Conservation (phyloP, 2,888 invertebrate genomes). For the Leptinotarsa juncta region DNA sequence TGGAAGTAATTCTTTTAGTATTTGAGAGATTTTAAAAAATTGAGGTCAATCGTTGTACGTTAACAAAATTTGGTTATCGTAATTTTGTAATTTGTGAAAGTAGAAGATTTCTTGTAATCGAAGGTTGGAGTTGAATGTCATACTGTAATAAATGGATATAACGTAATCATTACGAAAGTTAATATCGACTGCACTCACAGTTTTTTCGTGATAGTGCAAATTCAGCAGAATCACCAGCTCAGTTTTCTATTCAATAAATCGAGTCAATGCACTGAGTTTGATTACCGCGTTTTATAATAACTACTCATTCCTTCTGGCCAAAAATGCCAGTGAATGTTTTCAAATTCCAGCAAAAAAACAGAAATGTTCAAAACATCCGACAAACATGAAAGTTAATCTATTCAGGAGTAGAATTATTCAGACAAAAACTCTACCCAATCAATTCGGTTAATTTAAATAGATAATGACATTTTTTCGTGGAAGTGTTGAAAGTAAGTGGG, state of each 20-base stretch:
- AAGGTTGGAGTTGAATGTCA: slow-evolving; percentile 10
- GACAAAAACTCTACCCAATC: slow-evolving; percentile 22
- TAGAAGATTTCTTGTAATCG: background rate
- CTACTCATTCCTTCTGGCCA: too few relatives aligned
- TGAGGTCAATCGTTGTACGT: background rate
- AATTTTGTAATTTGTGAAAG: slow-evolving; percentile 6
- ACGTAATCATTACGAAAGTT: slow-evolving; percentile 3
- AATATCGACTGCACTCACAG: background rate
- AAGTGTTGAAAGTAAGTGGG: slow-evolving; percentile 27
- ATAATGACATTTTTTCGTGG: slow-evolving; percentile 28
- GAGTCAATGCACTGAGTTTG: background rate
- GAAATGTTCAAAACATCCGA: background rate
- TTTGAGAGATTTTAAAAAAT: background rate
- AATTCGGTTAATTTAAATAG: slow-evolving; percentile 23
- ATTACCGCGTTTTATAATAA: background rate
- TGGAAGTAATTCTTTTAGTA: too few relatives aligned
- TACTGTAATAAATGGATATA: background rate
- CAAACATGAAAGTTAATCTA: slow-evolving; percentile 27
- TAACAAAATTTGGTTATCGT: background rate
- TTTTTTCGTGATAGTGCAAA: background rate
- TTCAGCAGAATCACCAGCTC: background rate
- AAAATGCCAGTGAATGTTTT: background rate
- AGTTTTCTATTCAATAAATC: background rate
- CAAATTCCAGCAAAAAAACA: background rate
- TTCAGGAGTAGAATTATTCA: slow-evolving; percentile 10